Percentiles rank a stretch among this genome's conserved stretches.
phyloP scores from a whole-genome alignment of 2,113 vertebrate genomes.

The Lepus timidus region DNA sequence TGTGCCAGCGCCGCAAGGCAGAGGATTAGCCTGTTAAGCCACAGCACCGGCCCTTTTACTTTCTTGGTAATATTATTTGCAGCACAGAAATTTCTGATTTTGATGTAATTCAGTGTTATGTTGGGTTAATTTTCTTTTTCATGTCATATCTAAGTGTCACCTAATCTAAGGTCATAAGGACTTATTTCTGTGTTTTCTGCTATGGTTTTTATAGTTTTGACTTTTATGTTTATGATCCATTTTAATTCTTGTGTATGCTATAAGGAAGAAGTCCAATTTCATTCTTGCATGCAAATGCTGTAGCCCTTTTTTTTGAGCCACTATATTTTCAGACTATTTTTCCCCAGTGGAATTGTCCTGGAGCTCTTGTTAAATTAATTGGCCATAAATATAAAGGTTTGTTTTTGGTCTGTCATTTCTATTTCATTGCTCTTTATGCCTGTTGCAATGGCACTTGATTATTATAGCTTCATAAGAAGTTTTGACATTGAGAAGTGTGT shows the following conservation, averaged over 20 bases:
- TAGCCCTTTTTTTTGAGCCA: too few relatives aligned
- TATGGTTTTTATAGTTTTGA: too few relatives aligned
- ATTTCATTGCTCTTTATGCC: background rate
- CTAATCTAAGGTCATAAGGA: background rate
- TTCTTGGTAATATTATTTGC: slow-evolving; percentile 24
- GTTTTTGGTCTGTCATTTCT: background rate
- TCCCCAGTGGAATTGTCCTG: too few relatives aligned
- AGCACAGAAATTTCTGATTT: background rate
- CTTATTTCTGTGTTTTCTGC: too few relatives aligned
- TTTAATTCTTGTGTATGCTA: too few relatives aligned
- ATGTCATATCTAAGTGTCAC: background rate
- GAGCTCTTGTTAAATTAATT: background rate
- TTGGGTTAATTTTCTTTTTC: background rate
- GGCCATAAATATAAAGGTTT: slow-evolving; percentile 16
- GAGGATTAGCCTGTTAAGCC: too few relatives aligned
- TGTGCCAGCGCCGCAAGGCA: too few relatives aligned
- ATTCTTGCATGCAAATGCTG: too few relatives aligned
- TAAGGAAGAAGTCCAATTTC: too few relatives aligned
- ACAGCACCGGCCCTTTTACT: background rate
- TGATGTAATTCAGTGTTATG: background rate
- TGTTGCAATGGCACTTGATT: background rate
- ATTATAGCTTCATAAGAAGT: slow-evolving; percentile 11
- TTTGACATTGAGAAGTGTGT: background rate
- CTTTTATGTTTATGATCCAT: too few relatives aligned
- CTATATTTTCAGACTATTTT: too few relatives aligned